These are phyloP conservation scores for Siderastrea siderea DNA, from an alignment of 92 coral and sea anemone species.

Conservation along the genomic window DNA sequence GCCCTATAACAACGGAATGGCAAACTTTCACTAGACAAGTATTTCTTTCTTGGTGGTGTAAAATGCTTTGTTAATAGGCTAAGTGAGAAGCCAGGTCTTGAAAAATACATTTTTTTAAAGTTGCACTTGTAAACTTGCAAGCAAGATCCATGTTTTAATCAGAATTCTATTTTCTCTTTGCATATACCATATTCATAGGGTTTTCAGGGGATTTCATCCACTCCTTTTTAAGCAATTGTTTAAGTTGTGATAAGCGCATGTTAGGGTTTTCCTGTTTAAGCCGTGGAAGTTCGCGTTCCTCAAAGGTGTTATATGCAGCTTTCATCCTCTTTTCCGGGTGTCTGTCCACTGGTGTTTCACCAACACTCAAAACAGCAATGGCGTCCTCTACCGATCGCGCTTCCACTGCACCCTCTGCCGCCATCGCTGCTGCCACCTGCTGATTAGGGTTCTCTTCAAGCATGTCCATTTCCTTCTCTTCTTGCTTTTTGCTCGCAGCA, in stretches of 20 bases:
- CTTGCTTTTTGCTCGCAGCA: slow-evolving; percentile 35
- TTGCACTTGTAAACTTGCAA: no score
- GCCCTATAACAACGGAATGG: background rate
- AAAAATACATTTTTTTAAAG: background rate
- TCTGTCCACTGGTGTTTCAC: slow-evolving; percentile 69
- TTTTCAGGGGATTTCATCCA: slow-evolving; percentile 99
- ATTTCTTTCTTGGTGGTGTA: no score
- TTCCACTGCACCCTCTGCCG: slow-evolving; percentile 93
- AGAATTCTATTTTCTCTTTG: slow-evolving; percentile 14
- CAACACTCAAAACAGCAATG: slow-evolving; percentile 84
- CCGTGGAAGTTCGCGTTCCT: slow-evolving; percentile 86
- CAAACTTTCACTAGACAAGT: background rate
- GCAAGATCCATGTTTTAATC: no score
- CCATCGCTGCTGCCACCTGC: slow-evolving; percentile 81
- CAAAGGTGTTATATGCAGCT: slow-evolving; percentile 91
- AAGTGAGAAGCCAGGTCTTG: background rate
- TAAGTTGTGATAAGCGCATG: slow-evolving; percentile 93
- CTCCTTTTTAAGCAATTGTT: slow-evolving; percentile 92
- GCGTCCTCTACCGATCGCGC: slow-evolving; percentile 98
- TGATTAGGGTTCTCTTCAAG: slow-evolving; percentile 96
- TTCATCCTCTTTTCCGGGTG: slow-evolving; percentile 97
- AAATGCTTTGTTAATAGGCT: no score
- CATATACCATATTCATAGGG: slow-evolving; percentile 76
- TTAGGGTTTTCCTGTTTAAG: slow-evolving; percentile 93
- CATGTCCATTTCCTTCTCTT: slow-evolving; percentile 60